phyloP scores from a whole-genome alignment of 1,140 invertebrate species.

The Drosophila truncata region DNA sequence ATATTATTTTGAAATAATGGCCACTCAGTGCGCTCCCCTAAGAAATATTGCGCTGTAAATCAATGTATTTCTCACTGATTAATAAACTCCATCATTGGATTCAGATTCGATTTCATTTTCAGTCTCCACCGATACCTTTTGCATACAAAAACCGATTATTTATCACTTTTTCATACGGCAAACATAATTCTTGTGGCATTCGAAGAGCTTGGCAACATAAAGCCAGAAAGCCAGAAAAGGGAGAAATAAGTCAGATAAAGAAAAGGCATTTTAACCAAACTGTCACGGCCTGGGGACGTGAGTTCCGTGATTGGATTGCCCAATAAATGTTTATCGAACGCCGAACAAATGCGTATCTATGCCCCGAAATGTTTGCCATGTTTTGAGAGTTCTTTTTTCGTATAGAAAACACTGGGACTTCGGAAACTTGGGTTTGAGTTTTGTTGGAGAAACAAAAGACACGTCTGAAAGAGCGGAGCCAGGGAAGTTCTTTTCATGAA shows the following conservation, averaged over 20 bases:
- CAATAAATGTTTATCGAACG: conserved; percentile 82
- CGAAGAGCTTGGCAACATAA: conserved; percentile 26
- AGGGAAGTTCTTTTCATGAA: conserved; percentile 79
- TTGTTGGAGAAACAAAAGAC: conserved; percentile 69
- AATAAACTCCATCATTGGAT: conserved; percentile 14
- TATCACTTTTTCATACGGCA: conserved; percentile 57
- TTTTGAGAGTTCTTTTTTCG: conserved; percentile 61
- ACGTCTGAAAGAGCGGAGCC: conserved; percentile 60
- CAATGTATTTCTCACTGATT: conserved; percentile 5
- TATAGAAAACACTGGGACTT: conserved; percentile 52
- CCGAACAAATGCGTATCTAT: conserved; percentile 71
- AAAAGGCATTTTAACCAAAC: conserved; percentile 78
- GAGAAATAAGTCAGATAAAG: conserved; percentile 64
- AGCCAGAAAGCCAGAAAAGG: conserved; percentile 23
- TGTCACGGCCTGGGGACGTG: conserved; percentile 77
- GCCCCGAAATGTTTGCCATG: conserved; percentile 70
- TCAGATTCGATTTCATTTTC: conserved; percentile 55
- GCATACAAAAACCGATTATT: conserved; percentile 54
- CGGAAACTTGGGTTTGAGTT: background rate
- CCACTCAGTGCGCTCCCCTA: background rate
- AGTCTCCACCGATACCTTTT: conserved; percentile 27
- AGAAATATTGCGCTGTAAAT: background rate
- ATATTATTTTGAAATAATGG: background rate
- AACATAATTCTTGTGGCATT: conserved; percentile 61
- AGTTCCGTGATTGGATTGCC: conserved; percentile 81